Percentiles rank a stretch among this genome's conserved stretches.
phyloP scores from a whole-genome alignment of 1,140 invertebrate genomes.

The Cephus cinctus region DNA sequence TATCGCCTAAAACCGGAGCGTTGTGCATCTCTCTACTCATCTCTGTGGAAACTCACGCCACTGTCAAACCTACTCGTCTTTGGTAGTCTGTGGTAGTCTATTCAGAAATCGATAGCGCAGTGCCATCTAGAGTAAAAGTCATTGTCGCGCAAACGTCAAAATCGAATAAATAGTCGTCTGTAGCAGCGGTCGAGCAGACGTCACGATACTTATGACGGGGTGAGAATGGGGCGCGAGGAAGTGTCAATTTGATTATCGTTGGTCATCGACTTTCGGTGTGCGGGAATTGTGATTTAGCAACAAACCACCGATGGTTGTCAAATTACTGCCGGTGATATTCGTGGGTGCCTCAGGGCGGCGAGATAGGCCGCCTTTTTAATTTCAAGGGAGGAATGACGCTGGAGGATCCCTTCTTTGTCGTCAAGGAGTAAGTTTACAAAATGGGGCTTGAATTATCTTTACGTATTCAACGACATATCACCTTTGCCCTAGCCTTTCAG shows the following conservation, averaged over 20 bases:
- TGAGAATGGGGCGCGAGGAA: slow-evolving; percentile 17
- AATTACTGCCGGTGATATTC: slow-evolving; percentile 33
- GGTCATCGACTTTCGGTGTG: slow-evolving; percentile 5
- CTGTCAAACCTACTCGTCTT: too few species aligned
- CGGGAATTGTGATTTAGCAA: neutral
- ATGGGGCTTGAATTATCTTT: neutral
- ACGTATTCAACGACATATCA: too few species aligned
- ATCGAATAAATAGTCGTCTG: slow-evolving; percentile 42
- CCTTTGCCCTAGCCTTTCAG: too few species aligned
- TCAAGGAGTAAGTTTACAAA: slow-evolving; percentile 82
- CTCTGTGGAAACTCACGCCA: too few species aligned
- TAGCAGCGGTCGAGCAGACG: slow-evolving; percentile 26
- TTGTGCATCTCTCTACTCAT: too few species aligned
- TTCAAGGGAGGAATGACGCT: slow-evolving; percentile 75
- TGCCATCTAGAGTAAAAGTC: neutral
- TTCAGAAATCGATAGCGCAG: slow-evolving; percentile 2
- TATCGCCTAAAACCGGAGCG: too few species aligned
- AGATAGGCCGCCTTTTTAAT: slow-evolving; percentile 49
- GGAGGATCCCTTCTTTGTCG: slow-evolving; percentile 94
- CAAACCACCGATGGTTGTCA: slow-evolving; percentile 43
- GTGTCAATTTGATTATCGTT: slow-evolving; percentile 24
- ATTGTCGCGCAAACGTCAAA: slow-evolving; percentile 39
- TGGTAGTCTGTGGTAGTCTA: too few species aligned
- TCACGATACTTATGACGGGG: slow-evolving; percentile 25
- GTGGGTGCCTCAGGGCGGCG: slow-evolving; percentile 48